phyloP scores from a whole-genome alignment of 2,797 vertebrate genomes.

The Scolopax bukidnonensis region DNA sequence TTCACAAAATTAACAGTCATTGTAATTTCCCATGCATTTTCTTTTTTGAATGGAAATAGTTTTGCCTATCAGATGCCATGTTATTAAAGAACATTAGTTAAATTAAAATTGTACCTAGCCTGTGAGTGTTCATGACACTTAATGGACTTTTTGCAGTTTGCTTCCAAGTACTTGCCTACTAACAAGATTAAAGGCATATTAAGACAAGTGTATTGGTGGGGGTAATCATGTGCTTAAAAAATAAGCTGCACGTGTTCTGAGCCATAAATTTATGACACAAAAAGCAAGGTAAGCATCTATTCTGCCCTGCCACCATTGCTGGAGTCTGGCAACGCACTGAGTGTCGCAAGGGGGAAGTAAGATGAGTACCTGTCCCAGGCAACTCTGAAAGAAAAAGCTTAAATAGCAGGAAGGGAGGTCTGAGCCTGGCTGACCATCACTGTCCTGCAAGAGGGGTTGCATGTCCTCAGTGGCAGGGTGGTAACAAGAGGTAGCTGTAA shows the following conservation, averaged over 20 bases:
- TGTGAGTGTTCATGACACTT: not conserved
- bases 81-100: slow-evolving; percentile 28
- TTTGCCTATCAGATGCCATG: slow-evolving; percentile 8
- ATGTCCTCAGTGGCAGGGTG: rapidly evolving
- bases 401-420: not conserved
- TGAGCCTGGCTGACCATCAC: not conserved
- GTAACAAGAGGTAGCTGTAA: not conserved
- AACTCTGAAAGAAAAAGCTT: not conserved
- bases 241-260: not conserved
- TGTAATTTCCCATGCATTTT: not conserved
- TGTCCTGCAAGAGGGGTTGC: not conserved
- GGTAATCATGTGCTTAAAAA: not conserved
- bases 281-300: not conserved
- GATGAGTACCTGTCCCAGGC: not conserved
- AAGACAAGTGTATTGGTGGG: not conserved
- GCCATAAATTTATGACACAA: not conserved
- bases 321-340: not conserved
- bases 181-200: slow-evolving; percentile 1
- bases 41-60: not conserved
- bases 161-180: slow-evolving; percentile 13
- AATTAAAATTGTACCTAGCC: slow-evolving; percentile 30
- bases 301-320: not conserved
- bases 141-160: slow-evolving; percentile 11
- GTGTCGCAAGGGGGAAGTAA: not conserved
- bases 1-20: not conserved